Base-by-base conservation (phyloP, 1,140 invertebrate species). In the Agrilus planipennis region DNA sequence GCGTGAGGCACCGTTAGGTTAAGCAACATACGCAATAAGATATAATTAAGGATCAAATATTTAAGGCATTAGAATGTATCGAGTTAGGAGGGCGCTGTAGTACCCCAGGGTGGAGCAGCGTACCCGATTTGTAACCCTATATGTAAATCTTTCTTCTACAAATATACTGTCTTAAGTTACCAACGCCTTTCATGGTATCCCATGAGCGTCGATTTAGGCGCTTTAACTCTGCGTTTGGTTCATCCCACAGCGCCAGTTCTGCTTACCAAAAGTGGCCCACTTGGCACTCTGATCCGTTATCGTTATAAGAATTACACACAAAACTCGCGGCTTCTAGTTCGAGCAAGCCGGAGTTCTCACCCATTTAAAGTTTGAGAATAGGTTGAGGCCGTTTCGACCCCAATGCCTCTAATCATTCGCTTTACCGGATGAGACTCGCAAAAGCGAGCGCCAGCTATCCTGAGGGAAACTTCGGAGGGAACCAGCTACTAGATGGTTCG, bases 351-450 rank as follows among this genome's bases (percentile, higher is more conserved):
- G 67, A 69, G 70, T 68, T 81, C 79, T 76, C 71, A 84, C 75
- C 76, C 74, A 83, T 83, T 86, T 77, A 82, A 78, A 84, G 81
- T 86, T 84, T 85, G 80, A 84, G 78, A 85, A 84, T 84, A 82
- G 79, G 77, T 82, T 76, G 73, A 82, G 75, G 69, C 63, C 67
- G 68, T 79, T 79, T 77, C 73, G 73, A 60, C 74, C 79, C 79
- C 76, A 77, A 81, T 64, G 67, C 77, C 78, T 82, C 80, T 84
- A 83, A 84, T 83, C 79, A 81, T 83, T 84, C 74, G 77, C 81
- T 84, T 80, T 83, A 83, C 73, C 72, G 64, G 67, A 75, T 75
- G 67, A 72, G 64, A 76, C 70, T 74, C 60, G 67, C 63, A 54
- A 48, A 52, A 53, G 55, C 63, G 66, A 67, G 69, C 66, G 65